These are phyloP conservation scores for Platycercus adscitus DNA, from an alignment of 2,113 vertebrate species.

Conservation along the genomic window DNA sequence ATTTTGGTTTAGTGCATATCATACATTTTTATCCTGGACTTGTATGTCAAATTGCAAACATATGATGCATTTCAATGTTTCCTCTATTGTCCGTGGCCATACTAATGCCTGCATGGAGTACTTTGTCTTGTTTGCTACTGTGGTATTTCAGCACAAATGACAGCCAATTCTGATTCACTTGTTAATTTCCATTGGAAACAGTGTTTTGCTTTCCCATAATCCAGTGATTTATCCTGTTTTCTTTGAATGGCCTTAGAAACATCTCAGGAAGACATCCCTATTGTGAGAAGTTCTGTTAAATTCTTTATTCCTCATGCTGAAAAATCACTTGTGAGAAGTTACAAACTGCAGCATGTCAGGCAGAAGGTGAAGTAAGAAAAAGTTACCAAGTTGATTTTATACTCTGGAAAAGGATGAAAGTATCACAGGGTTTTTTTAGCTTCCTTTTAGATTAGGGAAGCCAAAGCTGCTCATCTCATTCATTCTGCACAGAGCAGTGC, in stretches of 20 bases:
- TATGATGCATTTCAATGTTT: background rate
- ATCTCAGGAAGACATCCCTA: background rate
- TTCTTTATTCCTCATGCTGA: background rate
- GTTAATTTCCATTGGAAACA: background rate
- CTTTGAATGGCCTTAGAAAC: background rate
- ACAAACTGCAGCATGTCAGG: background rate
- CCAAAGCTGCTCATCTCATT: background rate
- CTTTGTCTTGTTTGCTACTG: background rate
- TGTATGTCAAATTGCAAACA: background rate
- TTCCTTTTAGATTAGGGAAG: background rate
- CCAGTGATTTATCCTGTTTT: background rate
- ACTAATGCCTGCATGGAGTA: background rate
- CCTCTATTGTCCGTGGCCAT: background rate
- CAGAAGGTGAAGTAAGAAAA: background rate
- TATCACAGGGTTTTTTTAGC: fast-evolving
- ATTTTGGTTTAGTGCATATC: background rate
- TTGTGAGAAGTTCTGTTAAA: background rate
- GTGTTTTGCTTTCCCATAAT: background rate
- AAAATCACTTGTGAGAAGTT: background rate
- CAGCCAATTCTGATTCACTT: background rate
- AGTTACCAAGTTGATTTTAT: background rate
- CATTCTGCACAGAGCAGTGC: background rate
- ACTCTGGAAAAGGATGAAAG: background rate
- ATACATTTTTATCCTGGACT: background rate
- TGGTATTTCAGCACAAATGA: background rate